A percentile compares a stretch with the other conserved stretches of the same genome.
These are phyloP conservation scores for Bufotes viridis DNA, from an alignment of 2,797 vertebrate genomes.

Conservation along the genomic window DNA sequence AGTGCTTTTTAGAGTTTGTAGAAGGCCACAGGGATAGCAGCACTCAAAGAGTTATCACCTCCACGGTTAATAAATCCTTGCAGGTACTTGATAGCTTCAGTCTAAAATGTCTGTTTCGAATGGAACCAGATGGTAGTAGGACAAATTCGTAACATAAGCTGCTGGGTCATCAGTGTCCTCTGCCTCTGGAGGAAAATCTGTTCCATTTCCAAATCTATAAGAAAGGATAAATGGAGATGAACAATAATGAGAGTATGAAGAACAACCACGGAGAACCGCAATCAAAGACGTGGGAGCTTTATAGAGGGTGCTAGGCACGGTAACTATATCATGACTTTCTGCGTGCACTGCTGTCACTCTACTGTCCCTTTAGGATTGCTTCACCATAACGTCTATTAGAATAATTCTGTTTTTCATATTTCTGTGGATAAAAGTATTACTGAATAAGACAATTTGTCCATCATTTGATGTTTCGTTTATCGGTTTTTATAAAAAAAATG, in stretches of 20 bases:
- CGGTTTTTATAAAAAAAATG: too few species aligned
- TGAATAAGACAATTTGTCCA: neutral
- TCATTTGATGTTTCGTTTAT: too few species aligned
- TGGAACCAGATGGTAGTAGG: conserved; percentile 96
- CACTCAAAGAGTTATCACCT: conserved; percentile 47
- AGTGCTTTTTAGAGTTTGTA: conserved; percentile 26
- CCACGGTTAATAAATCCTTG: conserved; percentile 36
- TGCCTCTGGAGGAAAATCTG: conserved; percentile 83
- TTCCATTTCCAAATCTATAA: conserved; percentile 85
- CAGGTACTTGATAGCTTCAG: conserved; percentile 71
- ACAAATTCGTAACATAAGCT: conserved; percentile 95
- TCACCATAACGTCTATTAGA: neutral
- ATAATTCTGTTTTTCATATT: neutral
- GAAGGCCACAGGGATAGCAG: conserved; percentile 59
- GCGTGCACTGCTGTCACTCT: neutral
- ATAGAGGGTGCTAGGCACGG: neutral
- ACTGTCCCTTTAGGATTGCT: neutral
- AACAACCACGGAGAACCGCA: neutral
- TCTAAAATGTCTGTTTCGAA: conserved; percentile 98
- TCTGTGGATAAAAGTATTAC: neutral
- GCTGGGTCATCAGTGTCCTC: conserved; percentile 84
- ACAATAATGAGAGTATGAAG: neutral
- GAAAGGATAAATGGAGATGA: conserved; percentile 47
- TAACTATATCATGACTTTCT: neutral
- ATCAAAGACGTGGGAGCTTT: neutral